Evolutionary conservation across 2,113 vertebrate species (phyloP).

Genomic region (Pseudolaguvia tuberculata): DNA sequence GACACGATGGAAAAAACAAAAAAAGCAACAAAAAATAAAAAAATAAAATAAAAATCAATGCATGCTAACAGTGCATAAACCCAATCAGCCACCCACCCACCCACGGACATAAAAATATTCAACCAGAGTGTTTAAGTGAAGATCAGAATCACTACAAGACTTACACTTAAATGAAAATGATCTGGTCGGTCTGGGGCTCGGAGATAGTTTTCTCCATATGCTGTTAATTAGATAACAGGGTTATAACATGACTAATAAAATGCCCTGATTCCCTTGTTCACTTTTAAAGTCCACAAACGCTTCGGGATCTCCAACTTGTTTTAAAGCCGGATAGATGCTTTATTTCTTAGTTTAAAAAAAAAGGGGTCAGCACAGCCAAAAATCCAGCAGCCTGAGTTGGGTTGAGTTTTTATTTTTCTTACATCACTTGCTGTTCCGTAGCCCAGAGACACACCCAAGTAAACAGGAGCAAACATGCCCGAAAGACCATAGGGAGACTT

Average conservation of each 20-base stretch:
- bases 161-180: conserved; percentile 1
- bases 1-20: conserved; percentile 63
- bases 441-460: neutral
- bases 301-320: neutral
- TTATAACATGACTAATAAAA: neutral
- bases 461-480: conserved; percentile 20
- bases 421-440: conserved; percentile 7
- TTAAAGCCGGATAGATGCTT: neutral
- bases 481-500: conserved; percentile 3
- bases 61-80: conserved; percentile 75
- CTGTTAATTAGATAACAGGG: neutral
- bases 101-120: conserved; percentile 50
- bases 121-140: conserved; percentile 32
- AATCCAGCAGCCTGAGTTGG: conserved; percentile 7
- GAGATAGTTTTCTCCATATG: neutral
- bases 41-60: conserved; percentile 62
- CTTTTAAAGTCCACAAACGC: neutral
- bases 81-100: too few relatives aligned
- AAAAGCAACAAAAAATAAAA: conserved; percentile 48
- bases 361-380: neutral
- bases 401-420: neutral
- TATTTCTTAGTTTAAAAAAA: too few relatives aligned
- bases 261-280: conserved; percentile 12
- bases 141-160: conserved; percentile 21
- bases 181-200: neutral